Evolutionary conservation across 2,113 vertebrate species (phyloP).

Genomic region (Coryphaenoides rupestris): DNA sequence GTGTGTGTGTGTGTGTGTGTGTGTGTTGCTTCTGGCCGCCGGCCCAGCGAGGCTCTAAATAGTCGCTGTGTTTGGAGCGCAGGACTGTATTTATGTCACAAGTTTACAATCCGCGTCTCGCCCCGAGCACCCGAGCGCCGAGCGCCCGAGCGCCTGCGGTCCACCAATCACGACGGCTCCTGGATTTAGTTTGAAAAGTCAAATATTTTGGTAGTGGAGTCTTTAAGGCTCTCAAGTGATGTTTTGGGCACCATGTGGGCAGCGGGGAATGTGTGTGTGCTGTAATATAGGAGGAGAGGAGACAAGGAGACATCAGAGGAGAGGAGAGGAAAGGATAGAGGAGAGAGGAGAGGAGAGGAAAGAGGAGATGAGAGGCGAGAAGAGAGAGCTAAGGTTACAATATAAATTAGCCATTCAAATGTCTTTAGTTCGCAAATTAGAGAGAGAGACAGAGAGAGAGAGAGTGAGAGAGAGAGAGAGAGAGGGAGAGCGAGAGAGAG

Average conservation of each 20-base stretch:
- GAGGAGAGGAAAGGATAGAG: conserved; percentile 7
- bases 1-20: conserved; percentile 6
- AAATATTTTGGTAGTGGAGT: conserved; percentile 1
- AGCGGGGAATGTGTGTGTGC: no score
- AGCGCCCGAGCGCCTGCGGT: background rate
- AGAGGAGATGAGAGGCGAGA: background rate
- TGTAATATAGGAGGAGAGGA: no score
- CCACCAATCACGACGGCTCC: background rate
- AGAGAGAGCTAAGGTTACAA: no score
- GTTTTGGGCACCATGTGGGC: no score
- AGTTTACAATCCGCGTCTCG: background rate
- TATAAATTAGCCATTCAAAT: no score
- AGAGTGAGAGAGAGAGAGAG: background rate
- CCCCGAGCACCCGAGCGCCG: no score
- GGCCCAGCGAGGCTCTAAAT: background rate
- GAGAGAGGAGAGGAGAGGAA: background rate
- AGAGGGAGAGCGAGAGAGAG: background rate
- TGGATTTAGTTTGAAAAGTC: background rate
- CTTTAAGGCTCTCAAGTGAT: background rate
- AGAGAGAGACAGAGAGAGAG: background rate
- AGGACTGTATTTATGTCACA: background rate
- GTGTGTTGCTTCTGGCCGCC: background rate
- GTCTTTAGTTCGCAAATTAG: no score
- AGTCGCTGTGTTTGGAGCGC: background rate
- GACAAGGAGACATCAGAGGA: background rate